These are phyloP conservation scores for Smutsia temminckii DNA, from an alignment of 2,797 vertebrate species.

Conservation along the genomic window DNA sequence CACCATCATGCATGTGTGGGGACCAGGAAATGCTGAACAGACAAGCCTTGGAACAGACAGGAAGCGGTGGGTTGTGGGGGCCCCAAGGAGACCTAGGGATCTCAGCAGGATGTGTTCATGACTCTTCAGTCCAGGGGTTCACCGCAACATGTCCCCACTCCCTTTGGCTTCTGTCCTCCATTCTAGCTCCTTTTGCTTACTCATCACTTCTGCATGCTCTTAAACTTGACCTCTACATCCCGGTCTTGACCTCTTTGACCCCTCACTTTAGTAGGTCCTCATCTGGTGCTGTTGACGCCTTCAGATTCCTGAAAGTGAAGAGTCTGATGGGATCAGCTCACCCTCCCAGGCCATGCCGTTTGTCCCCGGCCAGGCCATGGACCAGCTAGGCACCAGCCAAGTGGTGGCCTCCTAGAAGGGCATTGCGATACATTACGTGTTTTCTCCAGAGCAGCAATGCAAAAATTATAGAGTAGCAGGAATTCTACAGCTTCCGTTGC, in stretches of 20 bases:
- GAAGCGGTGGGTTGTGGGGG: not conserved
- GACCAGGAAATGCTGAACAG: not conserved
- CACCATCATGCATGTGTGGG: not conserved
- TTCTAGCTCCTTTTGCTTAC: not conserved
- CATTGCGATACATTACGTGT: accelerated
- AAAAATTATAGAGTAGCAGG: accelerated
- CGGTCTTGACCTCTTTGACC: not conserved
- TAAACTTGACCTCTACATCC: not conserved
- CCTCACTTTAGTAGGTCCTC: not conserved
- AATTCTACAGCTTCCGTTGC: not conserved
- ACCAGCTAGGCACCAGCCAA: not conserved
- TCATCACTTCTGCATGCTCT: not conserved
- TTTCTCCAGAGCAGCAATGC: not conserved
- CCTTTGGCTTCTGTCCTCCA: not conserved
- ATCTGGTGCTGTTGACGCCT: not conserved
- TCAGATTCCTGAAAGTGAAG: not conserved
- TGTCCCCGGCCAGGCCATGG: not conserved
- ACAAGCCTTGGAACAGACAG: not conserved
- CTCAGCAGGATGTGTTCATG: accelerated
- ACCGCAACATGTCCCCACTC: not conserved
- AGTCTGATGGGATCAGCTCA: not conserved
- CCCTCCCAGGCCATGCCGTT: not conserved
- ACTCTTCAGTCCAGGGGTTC: not conserved
- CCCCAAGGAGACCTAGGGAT: not conserved
- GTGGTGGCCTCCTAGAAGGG: not conserved